Base-by-base conservation (phyloP, 2,888 invertebrate species). In the Hanleya hanleyi region DNA sequence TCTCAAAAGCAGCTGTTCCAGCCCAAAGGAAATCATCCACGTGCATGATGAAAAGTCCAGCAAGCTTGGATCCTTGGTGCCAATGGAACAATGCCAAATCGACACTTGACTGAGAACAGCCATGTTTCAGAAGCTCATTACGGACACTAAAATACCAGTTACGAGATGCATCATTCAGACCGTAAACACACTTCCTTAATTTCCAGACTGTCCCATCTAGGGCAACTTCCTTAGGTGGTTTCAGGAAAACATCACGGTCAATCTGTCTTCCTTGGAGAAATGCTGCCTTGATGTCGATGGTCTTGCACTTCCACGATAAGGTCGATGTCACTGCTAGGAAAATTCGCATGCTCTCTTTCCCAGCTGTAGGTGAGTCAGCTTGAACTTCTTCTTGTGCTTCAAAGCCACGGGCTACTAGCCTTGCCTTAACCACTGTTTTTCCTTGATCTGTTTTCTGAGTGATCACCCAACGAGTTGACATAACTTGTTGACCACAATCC, bases 11-110 rank as follows among this genome's bases (percentile, higher is more conserved):
- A 29, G 26, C 38, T 37, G 49, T 51, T 32, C 78, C 77, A 41
- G 67, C 74, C 75, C 75, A 75, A 0, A 78, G 47, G 61, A 76
- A 77, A 51, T 80, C 74, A 69, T 79, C 77, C 6, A 79, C 73
- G 71, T 79, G 79, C 62, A 70, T 51, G 12, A 73, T 33, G 29
- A 78, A 67, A 9, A 78, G 51, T 33, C 77, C 77, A 62, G 67
- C 51, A 29, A 76, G 35, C 22, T 38, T 35, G 6, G 36, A 36
- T 4, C 67, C 29, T 12, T 72, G 18, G 38, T 72, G 66, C 74
- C 72, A 74, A 37, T 65, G 74, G 64, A 80, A 80, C 38, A 78
- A 47, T 18, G 78, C 75, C 29, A 75, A 72, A 41, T 78, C 75
- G 9, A 75, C 18, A 38, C 69, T 69, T 47, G 78, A 80, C 29